Evolutionary conservation across 2,113 vertebrate species (phyloP).

Genomic region (Falco punctatus): DNA sequence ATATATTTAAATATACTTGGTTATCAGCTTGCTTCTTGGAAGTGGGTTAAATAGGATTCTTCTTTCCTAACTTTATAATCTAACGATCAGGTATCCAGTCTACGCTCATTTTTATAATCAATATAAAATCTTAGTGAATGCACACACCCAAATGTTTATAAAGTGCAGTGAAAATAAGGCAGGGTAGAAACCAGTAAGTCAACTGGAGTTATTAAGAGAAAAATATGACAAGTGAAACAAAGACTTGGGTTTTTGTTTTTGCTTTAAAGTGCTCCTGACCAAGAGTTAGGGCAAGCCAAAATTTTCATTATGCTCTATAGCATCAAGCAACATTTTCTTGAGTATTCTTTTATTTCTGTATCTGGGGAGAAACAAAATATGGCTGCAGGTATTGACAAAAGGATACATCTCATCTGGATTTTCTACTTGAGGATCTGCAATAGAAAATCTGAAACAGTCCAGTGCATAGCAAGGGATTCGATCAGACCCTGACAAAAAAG

Average conservation of each 20-base stretch:
- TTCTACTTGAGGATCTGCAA: neutral
- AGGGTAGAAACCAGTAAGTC: neutral
- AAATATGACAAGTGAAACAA: neutral
- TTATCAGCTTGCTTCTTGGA: neutral
- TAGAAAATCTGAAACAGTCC: neutral
- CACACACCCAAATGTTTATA: neutral
- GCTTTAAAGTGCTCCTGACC: neutral
- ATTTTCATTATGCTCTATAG: constrained; percentile 32
- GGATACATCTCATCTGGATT: constrained; percentile 56
- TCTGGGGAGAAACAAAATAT: constrained; percentile 55
- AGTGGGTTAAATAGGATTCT: neutral
- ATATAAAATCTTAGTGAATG: neutral
- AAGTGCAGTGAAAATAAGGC: neutral
- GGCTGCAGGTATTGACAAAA: neutral
- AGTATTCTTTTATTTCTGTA: constrained; percentile 66
- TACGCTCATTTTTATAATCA: neutral
- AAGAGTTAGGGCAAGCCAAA: neutral
- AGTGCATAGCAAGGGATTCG: constrained; percentile 5
- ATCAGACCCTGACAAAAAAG: constrained; percentile 68
- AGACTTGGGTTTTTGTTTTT: neutral
- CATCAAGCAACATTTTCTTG: constrained; percentile 33
- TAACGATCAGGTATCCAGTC: neutral
- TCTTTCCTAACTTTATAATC: neutral
- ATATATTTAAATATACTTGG: neutral
- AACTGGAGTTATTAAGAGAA: neutral